Base-by-base conservation (phyloP, 92 coral and sea anemone species). In the Palythoa grandis region DNA sequence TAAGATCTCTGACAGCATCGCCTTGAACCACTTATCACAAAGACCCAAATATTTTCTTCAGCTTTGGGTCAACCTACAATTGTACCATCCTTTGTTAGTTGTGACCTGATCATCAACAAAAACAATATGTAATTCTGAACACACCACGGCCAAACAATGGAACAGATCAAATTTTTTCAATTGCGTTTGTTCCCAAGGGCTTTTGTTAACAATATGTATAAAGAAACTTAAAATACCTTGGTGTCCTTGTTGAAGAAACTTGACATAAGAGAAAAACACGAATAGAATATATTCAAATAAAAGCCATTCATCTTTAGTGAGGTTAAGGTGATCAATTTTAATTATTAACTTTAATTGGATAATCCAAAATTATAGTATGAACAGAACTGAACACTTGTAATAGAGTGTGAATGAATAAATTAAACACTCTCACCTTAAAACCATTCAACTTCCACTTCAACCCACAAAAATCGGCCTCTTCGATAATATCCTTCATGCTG, bases 401-500 rank as follows among this genome's bases (percentile, higher is more conserved):
- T 13, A 57, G 39, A 29, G 37, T 17, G 9, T 0, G 56, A 7
- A 3, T 19, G n/a, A 29, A 65, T 8, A 11, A 40, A n/a, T 20
- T 20, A 52, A 20, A 19, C 48, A 16, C 52, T 66, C 16, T 87
- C 89, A 97, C 99, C 68, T 91, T 85, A 54, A 92, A 93, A 61
- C 98, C 97, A 83, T 92, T 93, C 38, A 97, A 92, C 80, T 95
- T 97, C 90, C 91, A 97, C 53, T 92, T 95, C 23, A 97, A 85
- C 54, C 97, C 98, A 83, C 95, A 97, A 71, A 97, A 97, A 86
- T 97, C 99, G 43, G 99, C 99, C 56, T 91, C 96, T 83, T 97
- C 99, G 56, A 97, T 92, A 35, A 97, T 89, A 74, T 97, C 98
- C 79, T 93, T 92, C 14, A 94, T 92, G 87, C 83, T 87, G 88